Percentiles rank a stretch among this genome's conserved stretches.
These are phyloP conservation scores for Bambusicola thoracicus DNA, from an alignment of 2,113 vertebrate genomes.

Conservation along the genomic window DNA sequence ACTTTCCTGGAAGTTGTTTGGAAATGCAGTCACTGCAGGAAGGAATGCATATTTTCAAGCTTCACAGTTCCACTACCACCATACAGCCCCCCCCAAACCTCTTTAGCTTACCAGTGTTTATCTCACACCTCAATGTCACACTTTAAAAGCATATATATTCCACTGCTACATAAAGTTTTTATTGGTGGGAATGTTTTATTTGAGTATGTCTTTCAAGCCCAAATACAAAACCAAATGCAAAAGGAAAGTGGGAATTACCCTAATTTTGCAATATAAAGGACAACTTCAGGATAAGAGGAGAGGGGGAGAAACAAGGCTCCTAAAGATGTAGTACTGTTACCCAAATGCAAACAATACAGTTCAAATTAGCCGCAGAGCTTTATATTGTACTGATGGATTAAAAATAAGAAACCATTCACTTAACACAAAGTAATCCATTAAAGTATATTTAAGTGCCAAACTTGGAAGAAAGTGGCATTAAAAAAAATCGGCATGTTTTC, in stretches of 20 bases:
- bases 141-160: neutral
- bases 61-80: slow-evolving; percentile 11
- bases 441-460: slow-evolving; percentile 72
- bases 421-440: slow-evolving; percentile 69
- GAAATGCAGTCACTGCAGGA: neutral
- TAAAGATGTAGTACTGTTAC: slow-evolving; percentile 49
- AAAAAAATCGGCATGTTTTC: slow-evolving; percentile 27
- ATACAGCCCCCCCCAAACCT: neutral
- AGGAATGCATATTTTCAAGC: neutral
- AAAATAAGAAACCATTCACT: slow-evolving; percentile 49
- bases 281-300: slow-evolving; percentile 4
- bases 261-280: slow-evolving; percentile 65
- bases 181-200: slow-evolving; percentile 74
- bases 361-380: slow-evolving; percentile 56
- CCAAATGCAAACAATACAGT: slow-evolving; percentile 50
- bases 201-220: slow-evolving; percentile 60
- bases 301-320: slow-evolving; percentile 66
- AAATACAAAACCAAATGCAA: slow-evolving; percentile 72
- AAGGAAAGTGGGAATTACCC: slow-evolving; percentile 57
- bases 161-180: neutral
- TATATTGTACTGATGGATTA: slow-evolving; percentile 54
- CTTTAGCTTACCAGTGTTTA: neutral
- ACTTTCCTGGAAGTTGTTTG: slow-evolving; percentile 39
- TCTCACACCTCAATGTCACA: neutral
- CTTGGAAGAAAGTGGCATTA: slow-evolving; percentile 62